These are phyloP conservation scores for Pocota personata DNA, from an alignment of 2,888 invertebrate genomes.

Conservation along the genomic window DNA sequence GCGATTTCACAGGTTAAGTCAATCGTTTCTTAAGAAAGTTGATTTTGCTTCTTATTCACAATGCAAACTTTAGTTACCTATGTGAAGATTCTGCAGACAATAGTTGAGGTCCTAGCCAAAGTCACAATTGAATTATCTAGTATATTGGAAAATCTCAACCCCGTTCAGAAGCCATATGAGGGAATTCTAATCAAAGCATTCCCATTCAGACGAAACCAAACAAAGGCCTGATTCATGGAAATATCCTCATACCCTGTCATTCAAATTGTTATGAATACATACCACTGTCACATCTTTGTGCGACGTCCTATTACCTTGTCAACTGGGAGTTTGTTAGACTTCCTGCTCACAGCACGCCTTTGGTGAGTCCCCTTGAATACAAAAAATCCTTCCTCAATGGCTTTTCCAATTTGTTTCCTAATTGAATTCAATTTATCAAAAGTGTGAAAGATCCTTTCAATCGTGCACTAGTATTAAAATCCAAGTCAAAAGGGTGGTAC, in stretches of 20 bases:
- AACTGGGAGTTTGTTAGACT: constrained; percentile 19
- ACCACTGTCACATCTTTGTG: constrained; percentile 43
- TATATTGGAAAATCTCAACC: background rate
- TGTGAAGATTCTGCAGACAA: background rate
- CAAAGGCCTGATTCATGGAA: constrained; percentile 12
- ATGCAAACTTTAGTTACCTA: background rate
- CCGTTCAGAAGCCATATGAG: no score
- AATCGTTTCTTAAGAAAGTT: background rate
- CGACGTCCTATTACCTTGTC: constrained; percentile 29
- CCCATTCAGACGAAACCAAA: constrained; percentile 9
- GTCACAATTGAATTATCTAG: background rate
- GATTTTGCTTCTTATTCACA: background rate
- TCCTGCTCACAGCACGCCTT: background rate
- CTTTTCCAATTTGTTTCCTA: constrained; percentile 64
- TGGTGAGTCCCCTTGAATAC: constrained; percentile 2
- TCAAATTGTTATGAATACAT: constrained; percentile 39
- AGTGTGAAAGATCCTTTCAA: constrained; percentile 55
- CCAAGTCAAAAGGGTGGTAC: constrained; percentile 24
- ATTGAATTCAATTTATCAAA: constrained; percentile 70
- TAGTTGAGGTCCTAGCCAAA: background rate
- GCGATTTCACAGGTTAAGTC: background rate
- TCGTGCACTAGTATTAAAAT: constrained; percentile 36
- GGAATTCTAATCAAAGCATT: constrained; percentile 26
- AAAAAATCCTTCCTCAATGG: constrained; percentile 37
- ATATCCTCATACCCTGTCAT: constrained; percentile 5